Evolutionary conservation across 2,113 vertebrate genomes (phyloP).

Genomic region (Xenopus tropicalis): UCB_Xtro_10.0 CM004443.2:209498501-209499000

Average conservation of each 20-base stretch:
- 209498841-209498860: conserved; percentile 12
- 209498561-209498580: too few species aligned
- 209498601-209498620: neutral
- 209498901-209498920: neutral
- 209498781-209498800: conserved; percentile 7
- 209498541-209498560: too few species aligned
- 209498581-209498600: conserved; percentile 7
- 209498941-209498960: conserved; percentile 10
- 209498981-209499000: neutral
- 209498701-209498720: conserved; percentile 22
- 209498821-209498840: neutral
- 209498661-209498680: conserved; percentile 5
- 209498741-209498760: conserved; percentile 16
- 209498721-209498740: conserved; percentile 31
- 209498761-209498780: neutral
- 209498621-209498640: neutral
- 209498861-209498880: conserved; percentile 8
- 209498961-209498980: conserved; percentile 9
- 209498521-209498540: too few species aligned
- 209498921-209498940: neutral
- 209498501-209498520: too few species aligned
- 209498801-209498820: conserved; percentile 13
- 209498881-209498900: conserved; percentile 28
- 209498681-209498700: conserved; percentile 7
- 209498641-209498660: neutral